Percentiles rank a stretch among this genome's conserved stretches.
These are phyloP conservation scores for Condylura cristata DNA, from an alignment of 2,113 vertebrate species.

Conservation along the genomic window DNA sequence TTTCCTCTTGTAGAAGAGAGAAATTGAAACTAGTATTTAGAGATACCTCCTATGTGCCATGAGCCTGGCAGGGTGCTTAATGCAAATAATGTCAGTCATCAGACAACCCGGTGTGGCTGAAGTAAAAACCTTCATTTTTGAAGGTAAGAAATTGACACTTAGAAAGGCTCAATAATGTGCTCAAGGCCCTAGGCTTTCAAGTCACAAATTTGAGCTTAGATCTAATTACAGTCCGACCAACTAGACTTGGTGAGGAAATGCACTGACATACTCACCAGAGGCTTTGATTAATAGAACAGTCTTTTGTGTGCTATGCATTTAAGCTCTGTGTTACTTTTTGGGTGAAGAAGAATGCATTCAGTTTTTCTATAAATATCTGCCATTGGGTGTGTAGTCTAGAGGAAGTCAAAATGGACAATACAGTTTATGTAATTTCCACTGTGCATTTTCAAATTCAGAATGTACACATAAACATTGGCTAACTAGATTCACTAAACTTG, in stretches of 20 bases:
- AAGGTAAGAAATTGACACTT: neutral
- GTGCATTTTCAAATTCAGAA: neutral
- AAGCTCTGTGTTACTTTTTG: neutral
- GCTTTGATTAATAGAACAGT: neutral
- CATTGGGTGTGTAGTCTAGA: neutral
- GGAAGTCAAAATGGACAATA: neutral
- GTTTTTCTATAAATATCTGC: conserved; percentile 1
- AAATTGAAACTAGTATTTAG: neutral
- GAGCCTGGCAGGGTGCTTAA: neutral
- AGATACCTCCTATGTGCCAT: neutral
- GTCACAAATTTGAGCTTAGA: neutral
- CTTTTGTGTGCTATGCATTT: neutral
- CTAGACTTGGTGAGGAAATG: neutral
- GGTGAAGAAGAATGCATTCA: conserved; percentile 2
- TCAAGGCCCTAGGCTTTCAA: neutral
- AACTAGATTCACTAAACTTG: neutral
- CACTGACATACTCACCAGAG: neutral
- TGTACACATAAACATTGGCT: neutral
- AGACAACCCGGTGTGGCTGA: neutral
- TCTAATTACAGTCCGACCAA: neutral
- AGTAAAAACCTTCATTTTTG: neutral
- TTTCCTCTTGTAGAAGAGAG: neutral
- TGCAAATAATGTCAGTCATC: neutral
- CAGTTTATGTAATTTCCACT: neutral
- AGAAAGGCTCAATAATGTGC: neutral